Conservation (phyloP, 1,140 invertebrate species). For the Choristoneura fumiferana region DNA sequence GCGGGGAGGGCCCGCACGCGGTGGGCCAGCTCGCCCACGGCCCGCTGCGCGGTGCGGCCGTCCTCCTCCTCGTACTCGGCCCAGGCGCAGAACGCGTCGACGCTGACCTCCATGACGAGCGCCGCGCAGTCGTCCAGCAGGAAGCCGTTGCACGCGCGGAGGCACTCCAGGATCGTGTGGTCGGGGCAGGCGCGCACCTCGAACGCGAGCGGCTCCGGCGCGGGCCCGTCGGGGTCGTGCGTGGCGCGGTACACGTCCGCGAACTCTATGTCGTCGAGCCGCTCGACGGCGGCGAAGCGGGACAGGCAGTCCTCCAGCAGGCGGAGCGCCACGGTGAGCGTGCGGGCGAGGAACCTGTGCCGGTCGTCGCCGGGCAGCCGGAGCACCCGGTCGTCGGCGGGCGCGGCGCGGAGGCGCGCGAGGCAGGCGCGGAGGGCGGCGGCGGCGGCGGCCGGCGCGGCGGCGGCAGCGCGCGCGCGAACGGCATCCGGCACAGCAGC, state of each 20-base stretch:
- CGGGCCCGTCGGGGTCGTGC: constrained; percentile 37
- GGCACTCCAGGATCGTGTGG: constrained; percentile 35
- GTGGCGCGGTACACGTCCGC: constrained; percentile 49
- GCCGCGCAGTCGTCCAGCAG: constrained; percentile 52
- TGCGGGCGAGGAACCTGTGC: constrained; percentile 53
- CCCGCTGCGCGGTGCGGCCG: constrained; percentile 56
- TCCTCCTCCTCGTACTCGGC: constrained; percentile 62
- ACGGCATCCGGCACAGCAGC: constrained; percentile 48
- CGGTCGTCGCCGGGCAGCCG: constrained; percentile 46
- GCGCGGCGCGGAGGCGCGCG: too few species aligned
- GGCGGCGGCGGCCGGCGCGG: too few species aligned
- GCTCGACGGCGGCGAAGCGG: constrained; percentile 34
- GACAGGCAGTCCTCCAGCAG: constrained; percentile 44
- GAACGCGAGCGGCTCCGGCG: constrained; percentile 26
- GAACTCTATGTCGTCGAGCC: constrained; percentile 30
- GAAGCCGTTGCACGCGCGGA: constrained; percentile 45
- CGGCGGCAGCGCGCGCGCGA: constrained; percentile 20
- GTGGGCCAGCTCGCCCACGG: constrained; percentile 54
- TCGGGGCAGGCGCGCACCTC: constrained; percentile 36
- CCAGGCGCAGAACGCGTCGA: constrained; percentile 71
- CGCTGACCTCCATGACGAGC: constrained; percentile 59
- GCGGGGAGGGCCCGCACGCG: constrained; percentile 29
- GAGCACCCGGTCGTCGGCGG: constrained; percentile 29
- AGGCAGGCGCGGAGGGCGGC: too few species aligned
- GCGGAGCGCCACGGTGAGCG: constrained; percentile 40